phyloP scores from a whole-genome alignment of 2,113 vertebrate genomes.

The Pristiophorus japonicus region DNA sequence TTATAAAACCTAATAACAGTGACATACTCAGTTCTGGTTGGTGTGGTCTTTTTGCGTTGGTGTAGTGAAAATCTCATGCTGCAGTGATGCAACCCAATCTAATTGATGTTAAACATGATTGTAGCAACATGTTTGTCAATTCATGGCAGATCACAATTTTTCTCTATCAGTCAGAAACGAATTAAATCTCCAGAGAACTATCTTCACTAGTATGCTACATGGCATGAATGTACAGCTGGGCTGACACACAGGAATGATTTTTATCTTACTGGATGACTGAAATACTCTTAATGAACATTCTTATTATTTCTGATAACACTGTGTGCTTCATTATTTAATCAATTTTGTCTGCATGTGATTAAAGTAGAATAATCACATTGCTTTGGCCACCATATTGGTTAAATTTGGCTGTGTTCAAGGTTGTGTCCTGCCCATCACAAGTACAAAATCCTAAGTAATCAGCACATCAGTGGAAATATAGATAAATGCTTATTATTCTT shows the following conservation, averaged over 20 bases:
- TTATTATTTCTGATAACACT: not conserved
- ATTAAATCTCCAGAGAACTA: not conserved
- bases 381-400: not conserved
- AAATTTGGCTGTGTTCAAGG: not conserved
- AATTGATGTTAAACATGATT: slow-evolving; percentile 14
- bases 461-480: not conserved
- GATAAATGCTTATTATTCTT: not conserved
- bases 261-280: not conserved
- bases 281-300: not conserved
- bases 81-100: not conserved
- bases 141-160: not conserved
- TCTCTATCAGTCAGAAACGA: not conserved
- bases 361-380: not conserved
- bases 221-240: not conserved
- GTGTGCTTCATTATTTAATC: not conserved
- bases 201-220: not conserved
- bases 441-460: not conserved
- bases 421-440: no score
- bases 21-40: not conserved
- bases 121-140: not conserved
- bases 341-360: not conserved
- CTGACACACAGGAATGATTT: not conserved
- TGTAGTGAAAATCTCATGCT: not conserved
- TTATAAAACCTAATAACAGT: not conserved
- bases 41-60: not conserved